phyloP scores from a whole-genome alignment of 2,797 vertebrate genomes.

The Liparis tanakae region DNA sequence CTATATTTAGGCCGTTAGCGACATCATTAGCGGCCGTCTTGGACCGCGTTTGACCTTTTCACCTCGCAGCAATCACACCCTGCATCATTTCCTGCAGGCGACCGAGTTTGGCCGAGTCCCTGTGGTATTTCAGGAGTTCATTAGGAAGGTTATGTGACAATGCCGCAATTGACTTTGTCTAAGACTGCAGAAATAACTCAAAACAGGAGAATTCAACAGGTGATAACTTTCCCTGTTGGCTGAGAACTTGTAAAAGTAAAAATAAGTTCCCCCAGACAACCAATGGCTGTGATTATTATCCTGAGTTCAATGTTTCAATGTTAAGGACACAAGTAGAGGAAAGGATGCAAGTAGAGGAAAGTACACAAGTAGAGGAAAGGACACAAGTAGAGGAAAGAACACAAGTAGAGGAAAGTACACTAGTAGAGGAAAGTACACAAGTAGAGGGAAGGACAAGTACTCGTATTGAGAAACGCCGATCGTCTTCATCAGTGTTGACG shows the following conservation, averaged over 20 bases:
- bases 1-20: slow-evolving; percentile 64
- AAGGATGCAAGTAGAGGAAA: no score
- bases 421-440: no score
- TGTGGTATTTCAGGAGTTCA: slow-evolving; percentile 59
- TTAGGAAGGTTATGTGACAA: slow-evolving; percentile 61
- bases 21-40: slow-evolving; percentile 68
- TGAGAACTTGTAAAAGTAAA: slow-evolving; percentile 17
- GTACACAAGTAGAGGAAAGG: no score
- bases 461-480: no score
- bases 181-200: background rate
- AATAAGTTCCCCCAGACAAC: slow-evolving; percentile 15
- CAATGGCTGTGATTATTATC: background rate
- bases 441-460: no score
- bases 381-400: no score
- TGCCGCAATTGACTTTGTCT: slow-evolving; percentile 44
- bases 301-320: background rate
- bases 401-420: no score
- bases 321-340: no score
- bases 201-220: slow-evolving; percentile 2
- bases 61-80: slow-evolving; percentile 53
- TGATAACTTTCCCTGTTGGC: slow-evolving; percentile 18
- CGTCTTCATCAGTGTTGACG: slow-evolving; percentile 36
- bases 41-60: slow-evolving; percentile 66
- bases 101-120: slow-evolving; percentile 51
- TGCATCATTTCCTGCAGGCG: slow-evolving; percentile 57